phyloP scores from a whole-genome alignment of 2,888 invertebrate genomes.

The Dynastes maya region DNA sequence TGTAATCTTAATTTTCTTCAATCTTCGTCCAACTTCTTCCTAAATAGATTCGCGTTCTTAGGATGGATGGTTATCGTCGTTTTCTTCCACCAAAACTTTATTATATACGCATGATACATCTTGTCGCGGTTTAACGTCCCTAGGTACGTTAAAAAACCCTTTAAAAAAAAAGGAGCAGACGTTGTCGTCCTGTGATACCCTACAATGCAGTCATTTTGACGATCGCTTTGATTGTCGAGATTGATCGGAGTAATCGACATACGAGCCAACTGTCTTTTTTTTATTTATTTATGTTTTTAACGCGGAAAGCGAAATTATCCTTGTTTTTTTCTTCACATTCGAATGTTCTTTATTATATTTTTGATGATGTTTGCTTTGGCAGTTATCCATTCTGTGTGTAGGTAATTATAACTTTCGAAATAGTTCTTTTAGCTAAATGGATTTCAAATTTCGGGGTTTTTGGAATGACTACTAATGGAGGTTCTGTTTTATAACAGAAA shows the following conservation, averaged over 20 bases:
- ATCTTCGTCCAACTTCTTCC: slow-evolving; percentile 27
- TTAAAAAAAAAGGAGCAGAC: slow-evolving; percentile 10
- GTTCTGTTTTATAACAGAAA: too few relatives aligned
- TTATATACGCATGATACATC: neutral
- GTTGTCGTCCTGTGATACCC: slow-evolving; percentile 8
- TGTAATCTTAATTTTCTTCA: slow-evolving; percentile 6
- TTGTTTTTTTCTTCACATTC: neutral
- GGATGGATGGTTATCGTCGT: slow-evolving; percentile 11
- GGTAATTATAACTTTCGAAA: neutral
- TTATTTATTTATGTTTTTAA: neutral
- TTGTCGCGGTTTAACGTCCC: neutral
- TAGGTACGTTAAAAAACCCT: neutral
- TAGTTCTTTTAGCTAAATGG: neutral
- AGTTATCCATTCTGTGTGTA: too few relatives aligned
- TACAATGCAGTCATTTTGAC: slow-evolving; percentile 6
- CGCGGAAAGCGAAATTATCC: neutral
- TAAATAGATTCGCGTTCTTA: slow-evolving; percentile 10
- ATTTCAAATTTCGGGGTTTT: too few relatives aligned
- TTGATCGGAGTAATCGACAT: slow-evolving; percentile 30
- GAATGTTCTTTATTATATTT: neutral
- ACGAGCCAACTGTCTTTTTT: neutral
- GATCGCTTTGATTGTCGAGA: slow-evolving; percentile 34
- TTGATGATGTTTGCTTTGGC: too few relatives aligned
- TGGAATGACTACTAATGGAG: too few relatives aligned
- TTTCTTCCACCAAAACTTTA: slow-evolving; percentile 1